phyloP scores from a whole-genome alignment of 2,888 invertebrate species.

The Hemistola chrysoprasaria region DNA sequence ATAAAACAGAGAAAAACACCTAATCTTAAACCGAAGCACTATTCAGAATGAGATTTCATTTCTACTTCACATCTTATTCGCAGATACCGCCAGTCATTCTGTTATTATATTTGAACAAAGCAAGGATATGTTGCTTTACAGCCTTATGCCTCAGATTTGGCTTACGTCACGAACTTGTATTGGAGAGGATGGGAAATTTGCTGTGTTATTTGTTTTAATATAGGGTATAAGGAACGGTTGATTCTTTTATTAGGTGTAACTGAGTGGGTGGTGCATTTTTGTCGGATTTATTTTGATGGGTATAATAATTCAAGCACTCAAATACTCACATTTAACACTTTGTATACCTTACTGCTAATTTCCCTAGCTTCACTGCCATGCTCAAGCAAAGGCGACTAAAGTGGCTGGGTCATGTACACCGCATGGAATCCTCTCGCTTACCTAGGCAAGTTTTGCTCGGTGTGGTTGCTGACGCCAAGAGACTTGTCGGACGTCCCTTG shows the following conservation, averaged over 20 bases:
- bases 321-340: no score
- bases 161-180: constrained; percentile 67
- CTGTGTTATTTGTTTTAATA: constrained; percentile 23
- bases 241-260: not conserved
- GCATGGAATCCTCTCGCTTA: no score
- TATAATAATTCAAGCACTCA: no score
- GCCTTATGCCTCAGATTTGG: constrained; percentile 62
- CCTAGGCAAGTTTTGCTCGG: no score
- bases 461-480: no score
- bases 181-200: constrained; percentile 45
- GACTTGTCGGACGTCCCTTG: no score
- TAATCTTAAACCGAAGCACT: constrained; percentile 49
- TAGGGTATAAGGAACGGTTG: no score
- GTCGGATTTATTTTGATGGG: not conserved
- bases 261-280: not conserved
- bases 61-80: constrained; percentile 68
- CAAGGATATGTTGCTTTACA: constrained; percentile 44
- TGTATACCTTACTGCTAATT: no score
- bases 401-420: no score
- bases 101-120: constrained; percentile 54
- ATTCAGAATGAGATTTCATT: constrained; percentile 67
- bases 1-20: constrained; percentile 21
- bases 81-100: constrained; percentile 59
- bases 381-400: no score
- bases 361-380: no score